Conservation (phyloP, 2,113 vertebrate species). For the Chrysochloris asiatica region DNA sequence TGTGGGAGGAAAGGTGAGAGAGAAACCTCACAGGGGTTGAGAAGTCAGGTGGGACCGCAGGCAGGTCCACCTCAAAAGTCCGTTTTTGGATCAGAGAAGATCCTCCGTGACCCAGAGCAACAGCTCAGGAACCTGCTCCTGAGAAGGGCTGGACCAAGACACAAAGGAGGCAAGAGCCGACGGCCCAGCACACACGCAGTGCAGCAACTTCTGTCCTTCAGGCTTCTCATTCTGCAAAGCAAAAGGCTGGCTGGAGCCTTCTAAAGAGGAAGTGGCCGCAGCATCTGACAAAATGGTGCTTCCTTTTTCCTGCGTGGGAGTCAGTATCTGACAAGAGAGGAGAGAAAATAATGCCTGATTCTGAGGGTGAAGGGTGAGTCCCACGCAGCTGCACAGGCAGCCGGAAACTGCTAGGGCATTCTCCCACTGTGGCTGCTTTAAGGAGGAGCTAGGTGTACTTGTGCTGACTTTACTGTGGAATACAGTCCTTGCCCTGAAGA, state of each 20-base stretch:
- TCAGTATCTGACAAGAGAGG: conserved; percentile 76
- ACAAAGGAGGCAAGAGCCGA: not conserved
- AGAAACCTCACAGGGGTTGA: too few relatives aligned
- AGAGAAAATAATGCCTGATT: conserved; percentile 61
- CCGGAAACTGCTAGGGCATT: conserved; percentile 48
- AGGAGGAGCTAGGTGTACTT: not conserved
- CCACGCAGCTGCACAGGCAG: conserved; percentile 46
- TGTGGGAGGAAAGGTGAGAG: fast-evolving
- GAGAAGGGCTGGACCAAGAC: fast-evolving
- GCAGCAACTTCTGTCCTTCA: not conserved
- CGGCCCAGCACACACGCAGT: not conserved
- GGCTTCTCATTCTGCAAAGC: conserved; percentile 61
- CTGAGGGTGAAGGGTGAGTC: conserved; percentile 31
- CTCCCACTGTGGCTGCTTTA: not conserved
- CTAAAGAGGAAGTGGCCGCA: conserved; percentile 86
- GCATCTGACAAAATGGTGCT: conserved; percentile 81
- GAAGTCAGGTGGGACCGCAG: not conserved
- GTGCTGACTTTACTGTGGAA: not conserved
- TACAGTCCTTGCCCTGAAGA: not conserved
- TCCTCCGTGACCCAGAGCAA: not conserved
- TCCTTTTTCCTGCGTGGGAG: conserved; percentile 88
- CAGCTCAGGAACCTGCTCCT: not conserved
- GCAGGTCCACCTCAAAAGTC: not conserved
- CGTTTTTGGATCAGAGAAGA: not conserved
- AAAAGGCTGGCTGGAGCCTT: conserved; percentile 65